Percentiles rank a stretch among this genome's conserved stretches.
Conservation (phyloP, 2,113 vertebrate genomes). For the Paramormyrops kingsleyae region DNA sequence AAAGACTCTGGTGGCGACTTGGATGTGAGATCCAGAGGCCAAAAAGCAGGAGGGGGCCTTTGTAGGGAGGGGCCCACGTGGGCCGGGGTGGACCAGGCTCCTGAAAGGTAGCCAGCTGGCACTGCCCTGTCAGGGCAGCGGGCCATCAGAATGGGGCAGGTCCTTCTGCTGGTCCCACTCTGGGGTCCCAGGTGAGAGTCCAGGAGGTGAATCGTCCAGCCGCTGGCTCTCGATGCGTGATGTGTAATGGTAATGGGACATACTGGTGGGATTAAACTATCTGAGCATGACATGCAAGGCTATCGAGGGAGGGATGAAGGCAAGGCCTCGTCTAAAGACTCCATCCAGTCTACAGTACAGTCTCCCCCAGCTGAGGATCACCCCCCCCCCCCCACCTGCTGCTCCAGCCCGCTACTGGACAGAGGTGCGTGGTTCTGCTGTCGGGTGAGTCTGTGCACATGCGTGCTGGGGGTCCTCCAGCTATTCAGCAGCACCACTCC, state of each 20-base stretch:
- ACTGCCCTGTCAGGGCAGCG: conserved; percentile 28
- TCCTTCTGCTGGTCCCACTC: background rate
- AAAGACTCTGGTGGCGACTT: background rate
- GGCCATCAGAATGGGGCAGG: conserved; percentile 4
- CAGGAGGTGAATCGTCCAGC: background rate
- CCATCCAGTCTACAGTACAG: background rate
- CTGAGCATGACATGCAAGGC: background rate
- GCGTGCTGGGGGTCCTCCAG: background rate
- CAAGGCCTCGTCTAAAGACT: background rate
- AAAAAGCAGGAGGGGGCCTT: background rate
- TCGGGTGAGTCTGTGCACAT: background rate
- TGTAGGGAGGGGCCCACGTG: conserved; percentile 10
- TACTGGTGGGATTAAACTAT: background rate
- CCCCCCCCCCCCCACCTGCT: background rate
- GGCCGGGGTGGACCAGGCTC: conserved; percentile 21
- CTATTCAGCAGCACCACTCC: background rate
- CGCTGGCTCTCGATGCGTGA: background rate
- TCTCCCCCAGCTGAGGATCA: too few relatives aligned
- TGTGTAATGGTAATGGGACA: background rate
- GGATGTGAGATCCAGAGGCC: background rate
- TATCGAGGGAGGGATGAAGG: background rate
- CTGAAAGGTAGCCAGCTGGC: conserved; percentile 36
- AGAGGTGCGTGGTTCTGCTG: background rate
- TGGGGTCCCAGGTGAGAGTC: background rate
- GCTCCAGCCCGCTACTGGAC: background rate